These are phyloP conservation scores for Cyclargus thomasi DNA, from an alignment of 1,140 invertebrate species.

Conservation along the genomic window DNA sequence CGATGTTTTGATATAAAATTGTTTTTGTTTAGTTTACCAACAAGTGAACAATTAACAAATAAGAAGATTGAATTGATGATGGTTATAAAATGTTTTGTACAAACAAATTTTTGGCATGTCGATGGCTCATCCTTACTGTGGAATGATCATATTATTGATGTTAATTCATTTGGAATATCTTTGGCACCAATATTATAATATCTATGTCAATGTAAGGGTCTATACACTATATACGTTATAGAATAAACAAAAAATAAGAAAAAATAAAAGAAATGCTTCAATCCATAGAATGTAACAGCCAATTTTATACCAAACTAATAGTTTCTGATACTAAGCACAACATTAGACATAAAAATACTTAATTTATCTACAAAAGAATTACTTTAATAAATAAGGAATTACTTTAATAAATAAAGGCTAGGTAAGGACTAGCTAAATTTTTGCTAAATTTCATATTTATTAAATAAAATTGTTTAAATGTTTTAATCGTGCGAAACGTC, in stretches of 20 bases:
- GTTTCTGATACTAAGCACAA: neutral
- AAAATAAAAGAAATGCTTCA: neutral
- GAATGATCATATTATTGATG: constrained; percentile 55
- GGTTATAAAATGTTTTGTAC: constrained; percentile 34
- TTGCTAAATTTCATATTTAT: constrained; percentile 25
- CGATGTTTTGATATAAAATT: no score
- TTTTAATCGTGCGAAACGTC: no score
- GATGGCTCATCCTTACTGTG: constrained; percentile 55
- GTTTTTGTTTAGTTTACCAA: no score
- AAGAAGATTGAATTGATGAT: constrained; percentile 9
- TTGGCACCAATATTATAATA: constrained; percentile 66
- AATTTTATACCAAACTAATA: neutral
- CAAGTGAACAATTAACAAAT: neutral
- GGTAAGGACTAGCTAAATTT: constrained; percentile 9
- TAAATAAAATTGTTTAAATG: no score
- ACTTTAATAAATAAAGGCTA: neutral
- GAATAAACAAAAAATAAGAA: neutral
- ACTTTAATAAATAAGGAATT: neutral
- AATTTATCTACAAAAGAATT: no score
- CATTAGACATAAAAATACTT: no score
- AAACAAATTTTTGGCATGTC: constrained; percentile 55
- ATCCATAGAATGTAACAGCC: neutral
- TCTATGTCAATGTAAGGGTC: constrained; percentile 32
- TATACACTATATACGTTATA: neutral
- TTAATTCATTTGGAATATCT: constrained; percentile 67